phyloP scores from a whole-genome alignment of 1,140 invertebrate species.

The Lordiphosa clarofinis region DNA sequence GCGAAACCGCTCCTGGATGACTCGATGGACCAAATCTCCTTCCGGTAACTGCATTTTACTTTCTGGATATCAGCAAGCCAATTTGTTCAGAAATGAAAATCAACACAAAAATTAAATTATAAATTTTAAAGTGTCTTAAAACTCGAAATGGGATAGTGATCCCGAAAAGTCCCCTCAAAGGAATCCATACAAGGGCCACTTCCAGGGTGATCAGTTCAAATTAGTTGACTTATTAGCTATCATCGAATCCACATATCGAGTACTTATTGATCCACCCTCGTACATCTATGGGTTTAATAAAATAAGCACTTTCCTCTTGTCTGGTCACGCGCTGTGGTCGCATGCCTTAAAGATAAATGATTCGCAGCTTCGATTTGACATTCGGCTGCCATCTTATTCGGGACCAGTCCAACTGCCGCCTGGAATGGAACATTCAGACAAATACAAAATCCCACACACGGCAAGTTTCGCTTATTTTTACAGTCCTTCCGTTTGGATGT shows the following conservation, averaged over 20 bases:
- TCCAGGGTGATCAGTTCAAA: too few relatives aligned
- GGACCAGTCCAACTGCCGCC: conserved; percentile 27
- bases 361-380: conserved; percentile 17
- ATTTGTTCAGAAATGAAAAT: conserved; percentile 15
- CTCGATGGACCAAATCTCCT: not conserved
- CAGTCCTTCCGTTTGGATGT: conserved; percentile 18
- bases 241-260: too few relatives aligned
- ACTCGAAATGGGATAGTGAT: conserved; percentile 9
- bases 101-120: not conserved
- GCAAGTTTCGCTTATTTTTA: conserved; percentile 12
- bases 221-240: too few relatives aligned
- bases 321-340: conserved; percentile 10
- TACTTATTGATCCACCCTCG: too few relatives aligned
- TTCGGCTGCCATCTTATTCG: conserved; percentile 16
- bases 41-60: not conserved
- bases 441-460: conserved; percentile 28
- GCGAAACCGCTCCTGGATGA: conserved; percentile 3
- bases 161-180: too few relatives aligned
- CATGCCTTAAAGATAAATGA: conserved; percentile 31
- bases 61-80: not conserved
- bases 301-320: conserved; percentile 12
- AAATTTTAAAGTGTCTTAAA: conserved; percentile 11
- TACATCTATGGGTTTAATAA: too few relatives aligned
- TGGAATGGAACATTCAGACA: conserved; percentile 6
- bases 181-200: too few relatives aligned